These are phyloP conservation scores for Melanotus villosus DNA, from an alignment of 2,888 invertebrate genomes.

Conservation along the genomic window DNA sequence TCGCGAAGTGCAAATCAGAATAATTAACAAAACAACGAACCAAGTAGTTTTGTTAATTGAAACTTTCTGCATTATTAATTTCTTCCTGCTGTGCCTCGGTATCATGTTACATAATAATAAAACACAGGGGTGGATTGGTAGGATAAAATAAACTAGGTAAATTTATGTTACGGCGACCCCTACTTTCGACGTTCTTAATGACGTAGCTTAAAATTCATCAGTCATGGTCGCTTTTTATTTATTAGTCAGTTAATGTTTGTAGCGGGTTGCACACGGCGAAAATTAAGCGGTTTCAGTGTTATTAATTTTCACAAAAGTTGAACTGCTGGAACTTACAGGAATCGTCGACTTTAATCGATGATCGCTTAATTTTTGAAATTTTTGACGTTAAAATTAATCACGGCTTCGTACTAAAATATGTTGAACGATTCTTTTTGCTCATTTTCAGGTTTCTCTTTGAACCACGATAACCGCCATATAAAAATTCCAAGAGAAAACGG, in stretches of 20 bases:
- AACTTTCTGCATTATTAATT: neutral
- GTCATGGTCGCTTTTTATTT: conserved; percentile 3
- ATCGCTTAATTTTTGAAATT: no score
- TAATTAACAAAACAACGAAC: no score
- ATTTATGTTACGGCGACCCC: neutral
- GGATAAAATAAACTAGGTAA: conserved; percentile 5
- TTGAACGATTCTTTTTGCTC: no score
- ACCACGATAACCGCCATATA: no score
- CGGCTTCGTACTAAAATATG: no score
- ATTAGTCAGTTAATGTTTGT: conserved; percentile 3
- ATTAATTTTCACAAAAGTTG: neutral
- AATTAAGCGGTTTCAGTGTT: conserved; percentile 1
- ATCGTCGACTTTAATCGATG: no score
- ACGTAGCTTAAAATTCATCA: conserved; percentile 7
- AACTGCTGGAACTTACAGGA: no score
- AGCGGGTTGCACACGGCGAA: neutral
- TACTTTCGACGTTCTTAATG: conserved; percentile 7
- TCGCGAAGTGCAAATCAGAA: no score
- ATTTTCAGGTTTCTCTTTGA: no score
- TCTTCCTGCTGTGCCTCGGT: neutral
- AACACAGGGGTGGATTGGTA: neutral
- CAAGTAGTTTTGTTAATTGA: no score
- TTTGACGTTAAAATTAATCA: no score
- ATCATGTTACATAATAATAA: conserved; percentile 4
- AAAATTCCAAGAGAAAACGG: no score